Conservation (phyloP, 2,797 vertebrate species). For the Poeciliopsis paucimaculata region DNA sequence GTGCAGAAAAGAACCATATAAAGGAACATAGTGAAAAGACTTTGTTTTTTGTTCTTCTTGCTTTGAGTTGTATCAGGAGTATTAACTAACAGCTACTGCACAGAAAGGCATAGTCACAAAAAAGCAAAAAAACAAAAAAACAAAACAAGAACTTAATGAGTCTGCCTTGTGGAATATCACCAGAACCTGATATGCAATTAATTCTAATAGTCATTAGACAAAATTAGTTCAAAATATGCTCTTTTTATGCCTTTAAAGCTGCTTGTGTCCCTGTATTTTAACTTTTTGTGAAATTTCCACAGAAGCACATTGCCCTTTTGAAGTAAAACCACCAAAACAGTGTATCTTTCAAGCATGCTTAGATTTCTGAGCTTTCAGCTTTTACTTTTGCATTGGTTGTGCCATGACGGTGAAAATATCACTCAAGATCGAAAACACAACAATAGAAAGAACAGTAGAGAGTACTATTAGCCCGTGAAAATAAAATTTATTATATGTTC, state of each 20-base stretch:
- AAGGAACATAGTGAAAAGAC: slow-evolving; percentile 13
- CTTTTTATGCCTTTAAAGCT: neutral
- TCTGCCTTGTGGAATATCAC: slow-evolving; percentile 58
- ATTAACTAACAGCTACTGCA: slow-evolving; percentile 60
- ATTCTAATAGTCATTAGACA: slow-evolving; percentile 33
- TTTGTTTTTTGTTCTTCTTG: slow-evolving; percentile 63
- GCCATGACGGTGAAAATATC: neutral
- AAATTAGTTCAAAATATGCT: slow-evolving; percentile 16
- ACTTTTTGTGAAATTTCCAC: slow-evolving; percentile 39
- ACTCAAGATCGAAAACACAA: neutral
- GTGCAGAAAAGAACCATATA: slow-evolving; percentile 24
- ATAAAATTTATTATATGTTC: slow-evolving; percentile 4
- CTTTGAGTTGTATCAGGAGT: slow-evolving; percentile 35
- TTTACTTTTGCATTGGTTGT: slow-evolving; percentile 11
- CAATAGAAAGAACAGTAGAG: neutral
- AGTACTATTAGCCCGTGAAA: neutral
- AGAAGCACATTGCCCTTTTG: slow-evolving; percentile 28
- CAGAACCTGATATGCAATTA: slow-evolving; percentile 67
- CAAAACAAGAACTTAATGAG: slow-evolving; percentile 59
- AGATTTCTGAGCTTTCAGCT: slow-evolving; percentile 20
- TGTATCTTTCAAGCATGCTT: slow-evolving; percentile 14
- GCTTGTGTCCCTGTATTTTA: slow-evolving; percentile 26
- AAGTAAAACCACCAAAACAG: slow-evolving; percentile 33
- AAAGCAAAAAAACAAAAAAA: slow-evolving; percentile 61
- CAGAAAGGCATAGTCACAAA: slow-evolving; percentile 63